Evolutionary conservation across 2,797 vertebrate genomes (phyloP).

Genomic region (Oophaga sylvatica): DNA sequence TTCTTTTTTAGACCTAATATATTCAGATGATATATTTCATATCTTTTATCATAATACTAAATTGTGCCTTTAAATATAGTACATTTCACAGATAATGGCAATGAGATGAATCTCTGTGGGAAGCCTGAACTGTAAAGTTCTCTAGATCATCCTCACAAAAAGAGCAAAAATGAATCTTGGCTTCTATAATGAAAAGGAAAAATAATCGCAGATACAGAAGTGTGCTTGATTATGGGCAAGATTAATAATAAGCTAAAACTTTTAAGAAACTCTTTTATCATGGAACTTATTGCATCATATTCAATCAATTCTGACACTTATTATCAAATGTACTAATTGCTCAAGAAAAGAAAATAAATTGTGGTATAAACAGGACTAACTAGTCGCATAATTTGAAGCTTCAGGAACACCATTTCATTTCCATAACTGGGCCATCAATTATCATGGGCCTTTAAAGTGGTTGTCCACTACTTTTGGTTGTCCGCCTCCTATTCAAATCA

Average conservation of each 20-base stretch:
- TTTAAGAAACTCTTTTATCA: not conserved
- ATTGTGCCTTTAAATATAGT: conserved; percentile 16
- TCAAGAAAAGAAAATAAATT: not conserved
- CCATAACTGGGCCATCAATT: too few species aligned
- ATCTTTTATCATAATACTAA: conserved; percentile 3
- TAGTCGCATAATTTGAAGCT: too few species aligned
- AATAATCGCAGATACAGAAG: not conserved
- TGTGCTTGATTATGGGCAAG: not conserved
- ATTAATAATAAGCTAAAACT: not conserved
- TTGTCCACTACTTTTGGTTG: too few species aligned
- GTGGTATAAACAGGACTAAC: not conserved
- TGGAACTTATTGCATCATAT: not conserved
- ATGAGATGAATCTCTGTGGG: conserved; percentile 9
- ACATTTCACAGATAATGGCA: conserved; percentile 7
- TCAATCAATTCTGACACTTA: not conserved
- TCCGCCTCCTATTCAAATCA: too few species aligned
- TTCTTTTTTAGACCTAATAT: not conserved
- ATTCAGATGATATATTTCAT: conserved; percentile 2
- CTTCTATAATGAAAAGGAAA: not conserved
- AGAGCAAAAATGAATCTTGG: conserved; percentile 14
- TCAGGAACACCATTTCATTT: too few species aligned
- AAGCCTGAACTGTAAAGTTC: not conserved
- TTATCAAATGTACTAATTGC: not conserved
- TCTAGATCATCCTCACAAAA: not conserved
- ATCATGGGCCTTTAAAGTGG: too few species aligned